Evolutionary conservation across 2,113 vertebrate species (phyloP).

Genomic region (Phyllopteryx taeniolatus): DNA sequence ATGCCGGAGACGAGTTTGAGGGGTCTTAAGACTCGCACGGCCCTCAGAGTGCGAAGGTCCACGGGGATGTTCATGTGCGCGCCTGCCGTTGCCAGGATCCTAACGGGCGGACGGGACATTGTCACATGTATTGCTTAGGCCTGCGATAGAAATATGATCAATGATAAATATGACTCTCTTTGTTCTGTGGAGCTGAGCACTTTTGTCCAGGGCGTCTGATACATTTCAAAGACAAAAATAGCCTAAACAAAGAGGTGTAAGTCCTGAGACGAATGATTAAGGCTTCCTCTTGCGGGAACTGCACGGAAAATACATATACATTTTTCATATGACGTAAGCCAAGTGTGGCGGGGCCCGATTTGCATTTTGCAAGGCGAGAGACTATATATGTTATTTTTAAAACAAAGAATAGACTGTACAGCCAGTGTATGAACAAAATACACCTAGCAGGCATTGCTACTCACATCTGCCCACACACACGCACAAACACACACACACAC

Average conservation of each 20-base stretch:
- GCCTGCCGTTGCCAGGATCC: conserved; percentile 92
- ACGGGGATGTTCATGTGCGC: conserved; percentile 98
- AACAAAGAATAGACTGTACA: neutral
- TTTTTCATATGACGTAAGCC: neutral
- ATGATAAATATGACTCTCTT: too few relatives aligned
- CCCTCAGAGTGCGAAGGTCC: conserved; percentile 92
- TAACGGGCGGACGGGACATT: conserved; percentile 49
- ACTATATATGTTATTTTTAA: too few relatives aligned
- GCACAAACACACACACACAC: conserved; percentile 14
- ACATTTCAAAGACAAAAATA: conserved; percentile 17
- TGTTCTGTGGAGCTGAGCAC: conserved; percentile 15
- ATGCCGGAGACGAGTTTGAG: conserved; percentile 98
- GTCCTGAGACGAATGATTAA: neutral
- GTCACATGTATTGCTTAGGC: neutral
- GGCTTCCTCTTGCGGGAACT: neutral
- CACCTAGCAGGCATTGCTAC: conserved; percentile 65
- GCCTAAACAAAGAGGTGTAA: neutral
- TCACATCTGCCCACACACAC: conserved; percentile 51
- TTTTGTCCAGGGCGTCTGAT: conserved; percentile 12
- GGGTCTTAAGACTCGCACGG: conserved; percentile 91
- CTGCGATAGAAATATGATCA: conserved; percentile 4
- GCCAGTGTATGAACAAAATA: neutral
- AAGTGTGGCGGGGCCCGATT: conserved; percentile 5
- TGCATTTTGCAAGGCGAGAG: conserved; percentile 18
- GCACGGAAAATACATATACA: neutral